Evolutionary conservation across 2,113 vertebrate genomes (phyloP).

Genomic region (Dipodomys stephensi): DNA sequence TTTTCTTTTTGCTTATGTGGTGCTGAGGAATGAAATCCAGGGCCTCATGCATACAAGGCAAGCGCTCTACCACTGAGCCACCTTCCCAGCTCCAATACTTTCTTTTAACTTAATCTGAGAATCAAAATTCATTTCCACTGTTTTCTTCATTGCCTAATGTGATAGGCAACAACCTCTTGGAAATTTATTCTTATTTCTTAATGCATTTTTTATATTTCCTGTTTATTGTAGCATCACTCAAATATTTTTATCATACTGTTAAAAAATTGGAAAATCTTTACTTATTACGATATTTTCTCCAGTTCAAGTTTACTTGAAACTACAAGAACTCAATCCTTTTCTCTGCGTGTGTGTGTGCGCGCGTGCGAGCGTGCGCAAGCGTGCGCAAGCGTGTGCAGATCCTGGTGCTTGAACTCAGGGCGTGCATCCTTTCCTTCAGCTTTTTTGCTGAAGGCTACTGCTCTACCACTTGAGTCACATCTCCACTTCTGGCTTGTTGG

Average conservation of each 20-base stretch:
- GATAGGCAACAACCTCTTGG: not conserved
- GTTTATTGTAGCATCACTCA: constrained; percentile 36
- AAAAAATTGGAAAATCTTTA: constrained; percentile 28
- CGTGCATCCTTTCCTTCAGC: too few species aligned
- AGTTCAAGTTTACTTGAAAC: constrained; percentile 44
- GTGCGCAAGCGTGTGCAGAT: too few species aligned
- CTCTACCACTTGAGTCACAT: too few species aligned
- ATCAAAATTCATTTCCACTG: constrained; percentile 50
- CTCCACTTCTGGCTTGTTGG: too few species aligned
- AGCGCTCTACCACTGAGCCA: too few species aligned
- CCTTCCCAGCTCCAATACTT: not conserved
- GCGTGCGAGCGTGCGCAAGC: too few species aligned
- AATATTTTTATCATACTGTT: constrained; percentile 33
- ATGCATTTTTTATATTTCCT: constrained; percentile 1
- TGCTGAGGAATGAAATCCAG: too few species aligned
- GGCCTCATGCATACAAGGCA: too few species aligned
- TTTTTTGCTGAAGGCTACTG: too few species aligned
- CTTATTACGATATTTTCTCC: not conserved
- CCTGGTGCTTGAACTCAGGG: too few species aligned
- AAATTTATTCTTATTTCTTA: constrained; percentile 62
- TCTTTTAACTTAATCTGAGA: constrained; percentile 49
- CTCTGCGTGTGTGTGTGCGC: too few species aligned
- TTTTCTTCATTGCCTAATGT: constrained; percentile 37
- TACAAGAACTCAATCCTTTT: not conserved
- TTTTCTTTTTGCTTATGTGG: too few species aligned